Conservation (phyloP, 1,140 invertebrate genomes). For the Drosophila santomea region DNA sequence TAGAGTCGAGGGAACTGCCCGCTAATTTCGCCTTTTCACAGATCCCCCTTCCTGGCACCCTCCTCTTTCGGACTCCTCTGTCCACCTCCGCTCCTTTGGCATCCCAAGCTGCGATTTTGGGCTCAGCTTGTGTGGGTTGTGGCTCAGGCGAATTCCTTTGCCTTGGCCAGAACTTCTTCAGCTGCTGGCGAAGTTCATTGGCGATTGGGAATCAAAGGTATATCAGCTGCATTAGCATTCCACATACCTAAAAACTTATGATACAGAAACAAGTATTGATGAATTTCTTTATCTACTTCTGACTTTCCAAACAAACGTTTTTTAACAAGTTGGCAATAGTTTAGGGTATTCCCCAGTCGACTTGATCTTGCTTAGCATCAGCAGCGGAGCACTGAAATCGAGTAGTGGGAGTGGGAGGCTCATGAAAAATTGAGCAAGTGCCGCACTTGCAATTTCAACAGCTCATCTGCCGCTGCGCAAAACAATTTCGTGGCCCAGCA, state of each 20-base stretch:
- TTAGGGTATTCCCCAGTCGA: constrained; percentile 12
- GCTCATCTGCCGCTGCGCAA: constrained; percentile 76
- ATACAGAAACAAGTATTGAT: too few species aligned
- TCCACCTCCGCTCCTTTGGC: constrained; percentile 34
- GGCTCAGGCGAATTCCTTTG: constrained; percentile 28
- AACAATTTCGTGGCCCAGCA: constrained; percentile 62
- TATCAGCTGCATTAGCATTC: not conserved
- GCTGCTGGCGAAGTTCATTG: constrained; percentile 15
- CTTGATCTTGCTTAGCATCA: not conserved
- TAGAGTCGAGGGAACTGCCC: constrained; percentile 42
- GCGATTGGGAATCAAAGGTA: not conserved
- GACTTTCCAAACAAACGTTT: too few species aligned
- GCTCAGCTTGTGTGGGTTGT: constrained; percentile 61
- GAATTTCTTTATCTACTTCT: too few species aligned
- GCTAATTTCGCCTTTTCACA: constrained; percentile 81
- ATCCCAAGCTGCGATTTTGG: constrained; percentile 35
- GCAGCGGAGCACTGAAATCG: constrained; percentile 5
- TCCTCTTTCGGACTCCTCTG: not conserved
- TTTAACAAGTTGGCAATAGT: too few species aligned
- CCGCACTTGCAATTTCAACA: constrained; percentile 82
- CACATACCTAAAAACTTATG: not conserved
- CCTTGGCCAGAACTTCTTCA: constrained; percentile 15
- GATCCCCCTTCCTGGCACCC: constrained; percentile 25
- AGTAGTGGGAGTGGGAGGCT: constrained; percentile 77
- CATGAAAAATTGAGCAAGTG: constrained; percentile 83